Percentiles rank a stretch among this genome's conserved stretches.
Conservation (phyloP, 2,113 vertebrate species). For the Colinus virginianus region DNA sequence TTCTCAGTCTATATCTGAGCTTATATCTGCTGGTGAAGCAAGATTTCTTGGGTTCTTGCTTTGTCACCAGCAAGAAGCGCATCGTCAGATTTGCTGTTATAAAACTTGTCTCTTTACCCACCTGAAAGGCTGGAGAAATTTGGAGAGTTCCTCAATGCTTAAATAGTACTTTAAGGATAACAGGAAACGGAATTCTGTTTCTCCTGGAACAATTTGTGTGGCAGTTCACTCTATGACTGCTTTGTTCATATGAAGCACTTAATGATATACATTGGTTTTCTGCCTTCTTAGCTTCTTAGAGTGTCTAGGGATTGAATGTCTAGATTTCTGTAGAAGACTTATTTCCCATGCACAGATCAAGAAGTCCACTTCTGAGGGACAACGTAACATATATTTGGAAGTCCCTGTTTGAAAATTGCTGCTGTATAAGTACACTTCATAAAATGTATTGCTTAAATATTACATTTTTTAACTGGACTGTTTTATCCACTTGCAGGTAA, state of each 20-base stretch:
- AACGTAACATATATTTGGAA: not conserved
- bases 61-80: not conserved
- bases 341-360: not conserved
- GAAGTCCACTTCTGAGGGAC: not conserved
- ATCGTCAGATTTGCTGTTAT: not conserved
- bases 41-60: not conserved
- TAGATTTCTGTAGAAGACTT: not conserved
- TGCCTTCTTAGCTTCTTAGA: not conserved
- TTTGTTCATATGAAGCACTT: not conserved
- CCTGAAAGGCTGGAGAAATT: not conserved
- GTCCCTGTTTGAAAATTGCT: not conserved
- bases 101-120: not conserved
- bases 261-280: not conserved
- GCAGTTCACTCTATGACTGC: rapidly evolving
- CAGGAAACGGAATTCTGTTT: not conserved
- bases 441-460: not conserved
- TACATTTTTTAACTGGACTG: not conserved
- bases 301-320: not conserved
- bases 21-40: not conserved
- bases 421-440: not conserved
- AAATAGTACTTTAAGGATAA: not conserved
- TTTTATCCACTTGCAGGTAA: slow-evolving; percentile 83
- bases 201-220: not conserved
- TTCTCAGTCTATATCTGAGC: not conserved
- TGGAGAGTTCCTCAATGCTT: not conserved